Evolutionary conservation across 2,797 vertebrate species (phyloP), one percentile per base, ranked within the genome.

Genomic region (Iguana delicatissima): DNA sequence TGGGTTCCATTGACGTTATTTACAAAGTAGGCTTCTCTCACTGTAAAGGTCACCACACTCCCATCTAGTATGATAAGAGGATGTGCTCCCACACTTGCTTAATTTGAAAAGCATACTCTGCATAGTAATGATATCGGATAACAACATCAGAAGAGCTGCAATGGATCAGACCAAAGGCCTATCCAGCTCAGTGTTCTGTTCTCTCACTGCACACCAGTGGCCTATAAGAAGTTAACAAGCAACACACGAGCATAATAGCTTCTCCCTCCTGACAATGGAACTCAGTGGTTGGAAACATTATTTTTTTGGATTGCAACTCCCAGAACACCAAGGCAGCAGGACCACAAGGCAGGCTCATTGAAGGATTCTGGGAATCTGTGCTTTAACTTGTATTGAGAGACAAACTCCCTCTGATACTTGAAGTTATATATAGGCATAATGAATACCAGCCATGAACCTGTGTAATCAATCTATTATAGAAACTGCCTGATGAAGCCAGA

Each of bases 41-140:
- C 35, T 55, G 16, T 67, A 73, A 82, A 88, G 10, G 55, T 46
- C 55, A 74, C 10, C 24, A 57, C 57, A 42, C 52, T 59, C 46
- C 64, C 79, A 72, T 13, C 14, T 57, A 73, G n/a, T 57, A 24
- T 38, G 13, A 13, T 9, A 26, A 86, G 20, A 74, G 72, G 72
- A 14, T 22, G 29, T 86, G 55, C 73, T 62, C 26, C 35, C 16
- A 62, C 35, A 77, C 16, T 82, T 57, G 16, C 52, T 88, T 73
- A 42, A 72, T 81, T 82, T 74, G 80, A 24, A 82, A 88, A 82
- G 52, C 10, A 55, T 69, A 80, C 20, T 26, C 79, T 80, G n/a
- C 4, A 10, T 29, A 64, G 24, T 84, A 84, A 84, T 67, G 7
- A 32, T 69, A 69, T 69, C 10, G 67, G 29, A 69, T 20, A 38